phyloP scores from a whole-genome alignment of 2,888 invertebrate genomes.

The Sussaba pulchella region DNA sequence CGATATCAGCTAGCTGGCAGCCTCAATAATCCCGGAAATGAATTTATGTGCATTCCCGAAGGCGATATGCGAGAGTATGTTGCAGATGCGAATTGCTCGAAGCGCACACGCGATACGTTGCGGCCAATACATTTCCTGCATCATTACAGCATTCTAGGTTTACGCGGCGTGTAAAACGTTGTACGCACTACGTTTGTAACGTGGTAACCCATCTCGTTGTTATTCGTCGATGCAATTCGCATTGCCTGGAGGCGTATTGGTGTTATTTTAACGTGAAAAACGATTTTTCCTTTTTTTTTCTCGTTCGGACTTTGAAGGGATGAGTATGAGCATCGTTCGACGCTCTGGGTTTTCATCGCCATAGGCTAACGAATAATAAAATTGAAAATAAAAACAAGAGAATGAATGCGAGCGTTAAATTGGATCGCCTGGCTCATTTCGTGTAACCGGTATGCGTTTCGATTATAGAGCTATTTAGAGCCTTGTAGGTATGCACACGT shows the following conservation, averaged over 20 bases:
- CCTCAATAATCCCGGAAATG: conserved; percentile 45
- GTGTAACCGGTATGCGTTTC: conserved; percentile 10
- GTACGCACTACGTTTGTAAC: background rate
- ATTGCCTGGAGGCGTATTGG: conserved; percentile 22
- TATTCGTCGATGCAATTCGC: conserved; percentile 32
- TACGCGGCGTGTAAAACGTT: background rate
- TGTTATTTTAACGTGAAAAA: conserved; percentile 46
- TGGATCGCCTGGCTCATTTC: conserved; percentile 39
- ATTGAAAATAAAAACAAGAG: too few species aligned
- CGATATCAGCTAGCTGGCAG: background rate
- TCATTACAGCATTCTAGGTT: conserved; percentile 44
- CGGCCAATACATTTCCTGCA: conserved; percentile 42
- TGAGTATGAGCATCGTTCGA: background rate
- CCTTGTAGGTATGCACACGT: conserved; percentile 9
- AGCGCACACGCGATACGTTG: conserved; percentile 18
- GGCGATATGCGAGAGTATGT: conserved; percentile 47
- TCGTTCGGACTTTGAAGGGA: background rate
- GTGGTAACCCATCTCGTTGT: conserved; percentile 11
- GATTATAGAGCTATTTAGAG: conserved; percentile 15
- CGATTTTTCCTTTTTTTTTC: background rate
- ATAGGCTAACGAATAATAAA: conserved; percentile 38
- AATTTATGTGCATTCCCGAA: conserved; percentile 54
- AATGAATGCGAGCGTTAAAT: conserved; percentile 41
- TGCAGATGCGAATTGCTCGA: conserved; percentile 8
- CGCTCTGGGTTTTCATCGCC: conserved; percentile 42